phyloP scores from a whole-genome alignment of 2,888 invertebrate genomes.

The Apodemia duryi region DNA sequence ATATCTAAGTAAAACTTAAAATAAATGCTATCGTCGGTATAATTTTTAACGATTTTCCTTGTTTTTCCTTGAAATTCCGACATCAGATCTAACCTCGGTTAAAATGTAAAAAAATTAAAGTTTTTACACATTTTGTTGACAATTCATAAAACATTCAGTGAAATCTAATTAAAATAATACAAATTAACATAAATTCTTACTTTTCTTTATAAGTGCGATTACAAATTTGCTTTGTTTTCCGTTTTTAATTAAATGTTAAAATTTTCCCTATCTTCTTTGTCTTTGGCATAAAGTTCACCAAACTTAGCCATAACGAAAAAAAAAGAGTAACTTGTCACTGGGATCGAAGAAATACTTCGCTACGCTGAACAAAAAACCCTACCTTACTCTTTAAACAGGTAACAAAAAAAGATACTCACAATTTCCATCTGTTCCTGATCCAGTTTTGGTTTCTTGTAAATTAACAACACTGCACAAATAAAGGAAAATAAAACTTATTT shows the following conservation, averaged over 20 bases:
- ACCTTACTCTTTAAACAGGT: neutral
- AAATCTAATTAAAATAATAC: no score
- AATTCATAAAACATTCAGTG: no score
- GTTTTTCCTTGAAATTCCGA: no score
- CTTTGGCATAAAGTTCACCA: neutral
- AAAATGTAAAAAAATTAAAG: no score
- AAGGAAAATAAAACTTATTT: constrained; percentile 42
- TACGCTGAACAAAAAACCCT: neutral
- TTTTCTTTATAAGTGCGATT: no score
- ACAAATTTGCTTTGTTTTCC: no score
- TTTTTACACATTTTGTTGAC: no score
- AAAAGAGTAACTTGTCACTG: neutral
- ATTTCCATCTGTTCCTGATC: constrained; percentile 59
- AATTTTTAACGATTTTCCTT: no score
- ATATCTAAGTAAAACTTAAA: no score
- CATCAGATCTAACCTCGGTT: no score
- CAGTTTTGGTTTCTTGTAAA: constrained; percentile 47
- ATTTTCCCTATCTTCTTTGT: neutral
- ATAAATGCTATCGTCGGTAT: no score
- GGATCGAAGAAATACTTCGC: neutral
- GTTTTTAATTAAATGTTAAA: neutral
- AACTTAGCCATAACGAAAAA: neutral
- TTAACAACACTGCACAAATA: constrained; percentile 43
- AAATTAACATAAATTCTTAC: no score
- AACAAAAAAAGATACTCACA: constrained; percentile 44